A percentile compares a stretch with the other conserved stretches of the same genome.
These are phyloP conservation scores for Urophycis tenuis DNA, from an alignment of 2,797 vertebrate genomes.

Conservation along the genomic window DNA sequence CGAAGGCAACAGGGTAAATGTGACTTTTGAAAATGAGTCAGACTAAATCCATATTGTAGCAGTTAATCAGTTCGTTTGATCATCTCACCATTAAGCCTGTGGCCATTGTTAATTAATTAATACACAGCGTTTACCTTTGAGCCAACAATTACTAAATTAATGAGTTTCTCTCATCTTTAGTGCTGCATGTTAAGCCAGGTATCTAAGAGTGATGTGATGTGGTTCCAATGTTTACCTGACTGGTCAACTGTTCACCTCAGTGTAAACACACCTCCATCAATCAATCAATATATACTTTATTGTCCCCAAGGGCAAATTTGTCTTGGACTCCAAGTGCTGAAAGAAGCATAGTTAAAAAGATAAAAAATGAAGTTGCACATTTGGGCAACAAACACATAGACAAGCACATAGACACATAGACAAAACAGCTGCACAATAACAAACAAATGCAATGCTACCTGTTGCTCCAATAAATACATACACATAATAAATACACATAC, in stretches of 20 bases:
- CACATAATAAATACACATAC: too few relatives aligned
- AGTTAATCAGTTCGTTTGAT: neutral
- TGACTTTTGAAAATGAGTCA: slow-evolving; percentile 20
- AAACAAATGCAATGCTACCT: too few relatives aligned
- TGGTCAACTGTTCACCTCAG: neutral
- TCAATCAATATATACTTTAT: too few relatives aligned
- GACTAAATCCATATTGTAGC: neutral
- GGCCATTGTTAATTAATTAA: neutral
- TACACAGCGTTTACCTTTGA: neutral
- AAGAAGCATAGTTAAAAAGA: too few relatives aligned
- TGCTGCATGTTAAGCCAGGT: neutral
- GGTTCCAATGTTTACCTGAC: neutral
- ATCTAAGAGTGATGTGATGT: neutral
- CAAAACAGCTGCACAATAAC: too few relatives aligned
- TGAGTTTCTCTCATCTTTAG: neutral
- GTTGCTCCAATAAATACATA: too few relatives aligned
- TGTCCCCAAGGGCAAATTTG: too few relatives aligned
- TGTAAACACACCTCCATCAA: too few relatives aligned
- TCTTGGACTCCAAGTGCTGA: too few relatives aligned
- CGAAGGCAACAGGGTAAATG: slow-evolving; percentile 2
- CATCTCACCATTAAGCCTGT: neutral
- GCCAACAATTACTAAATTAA: neutral
- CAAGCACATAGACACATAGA: too few relatives aligned
- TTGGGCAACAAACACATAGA: too few relatives aligned
- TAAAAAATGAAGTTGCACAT: too few relatives aligned